phyloP scores from a whole-genome alignment of 1,140 invertebrate genomes.

The Aphelenchoides fujianensis region DNA sequence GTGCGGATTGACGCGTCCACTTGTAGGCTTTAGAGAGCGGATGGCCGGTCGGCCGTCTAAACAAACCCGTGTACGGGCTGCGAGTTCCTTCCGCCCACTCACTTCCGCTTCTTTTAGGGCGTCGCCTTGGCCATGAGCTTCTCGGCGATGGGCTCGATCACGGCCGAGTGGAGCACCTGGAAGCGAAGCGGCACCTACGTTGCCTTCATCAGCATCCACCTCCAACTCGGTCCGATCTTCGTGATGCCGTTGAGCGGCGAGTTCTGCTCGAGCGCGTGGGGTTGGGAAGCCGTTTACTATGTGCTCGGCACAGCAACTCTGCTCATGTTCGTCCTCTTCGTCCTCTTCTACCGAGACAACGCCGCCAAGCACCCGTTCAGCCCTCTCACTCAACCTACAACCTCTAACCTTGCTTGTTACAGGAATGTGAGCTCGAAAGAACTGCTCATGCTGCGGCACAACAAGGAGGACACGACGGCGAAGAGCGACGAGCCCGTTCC shows the following conservation, averaged over 20 bases:
- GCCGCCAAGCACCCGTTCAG: slow-evolving; percentile 43
- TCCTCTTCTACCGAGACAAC: slow-evolving; percentile 40
- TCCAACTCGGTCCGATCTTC: slow-evolving; percentile 52
- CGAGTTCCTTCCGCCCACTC: background rate
- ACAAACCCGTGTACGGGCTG: background rate
- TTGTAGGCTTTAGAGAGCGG: slow-evolving; percentile 6
- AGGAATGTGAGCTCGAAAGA: slow-evolving; percentile 26
- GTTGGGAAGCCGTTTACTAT: slow-evolving; percentile 52
- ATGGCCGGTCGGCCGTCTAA: too few species aligned
- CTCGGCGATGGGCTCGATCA: slow-evolving; percentile 50
- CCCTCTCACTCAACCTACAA: too few species aligned
- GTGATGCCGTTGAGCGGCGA: slow-evolving; percentile 48
- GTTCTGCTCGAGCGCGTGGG: slow-evolving; percentile 39
- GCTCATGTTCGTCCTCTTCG: slow-evolving; percentile 37
- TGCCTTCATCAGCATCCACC: slow-evolving; percentile 49
- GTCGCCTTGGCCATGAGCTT: slow-evolving; percentile 51
- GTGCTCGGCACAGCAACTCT: slow-evolving; percentile 41
- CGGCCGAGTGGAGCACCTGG: slow-evolving; percentile 51
- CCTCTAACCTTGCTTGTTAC: too few species aligned
- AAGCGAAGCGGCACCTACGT: slow-evolving; percentile 46
- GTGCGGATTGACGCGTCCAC: background rate
- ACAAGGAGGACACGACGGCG: slow-evolving; percentile 1
- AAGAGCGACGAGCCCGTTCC: background rate
- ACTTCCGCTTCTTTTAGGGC: slow-evolving; percentile 37
- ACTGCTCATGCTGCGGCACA: slow-evolving; percentile 15